Evolutionary conservation across 2,113 vertebrate species (phyloP), one percentile per base, ranked within the genome.

Genomic region (Pogonocichla stellata): DNA sequence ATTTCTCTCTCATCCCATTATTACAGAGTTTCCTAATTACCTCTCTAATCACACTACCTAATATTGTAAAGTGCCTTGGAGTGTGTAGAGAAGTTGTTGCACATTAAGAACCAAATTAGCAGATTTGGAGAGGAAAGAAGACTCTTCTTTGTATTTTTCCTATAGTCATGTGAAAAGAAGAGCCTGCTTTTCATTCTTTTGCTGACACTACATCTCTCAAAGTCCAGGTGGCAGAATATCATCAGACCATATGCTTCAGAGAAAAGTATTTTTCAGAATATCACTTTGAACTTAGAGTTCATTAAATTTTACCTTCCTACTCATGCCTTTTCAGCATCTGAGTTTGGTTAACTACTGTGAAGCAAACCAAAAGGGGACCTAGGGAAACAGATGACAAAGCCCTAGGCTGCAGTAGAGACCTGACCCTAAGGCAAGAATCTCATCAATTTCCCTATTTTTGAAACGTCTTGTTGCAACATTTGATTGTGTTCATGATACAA

Each of bases 21-120:
- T 88, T 91, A 77, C 60, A 77, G 24, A 56, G 28, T 67, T 92
- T 91, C 43, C 31, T 93, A 95, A 97, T 94, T 93, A 94, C 47
- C 60, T 67, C 82, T 88, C 40, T 95, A 96, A 96, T 93, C 91
- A 90, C 47, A 73, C 45, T 74, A 81, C 60, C 75, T 95, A 96
- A 93, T 94, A 86, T 51, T 75, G 40, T 94, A 89, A 93, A 97
- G 95, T 91, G 61, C 31, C 56, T 86, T 93, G 77, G 56, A 90
- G 92, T 96, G 69, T 53, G 56, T 43, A 66, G 64, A 93, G 56
- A 95, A 86, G 86, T 93, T 88, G 88, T 26, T 90, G 72, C 43
- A 78, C 80, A 94, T 92, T 90, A 92, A 78, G 90, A 80, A 78
- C 20, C 17, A 95, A 92, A 96, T 90, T 66, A 95, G 19, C 12